These are phyloP conservation scores for Luehdorfia chinensis DNA, from an alignment of 1,140 invertebrate species.

Conservation along the genomic window DNA sequence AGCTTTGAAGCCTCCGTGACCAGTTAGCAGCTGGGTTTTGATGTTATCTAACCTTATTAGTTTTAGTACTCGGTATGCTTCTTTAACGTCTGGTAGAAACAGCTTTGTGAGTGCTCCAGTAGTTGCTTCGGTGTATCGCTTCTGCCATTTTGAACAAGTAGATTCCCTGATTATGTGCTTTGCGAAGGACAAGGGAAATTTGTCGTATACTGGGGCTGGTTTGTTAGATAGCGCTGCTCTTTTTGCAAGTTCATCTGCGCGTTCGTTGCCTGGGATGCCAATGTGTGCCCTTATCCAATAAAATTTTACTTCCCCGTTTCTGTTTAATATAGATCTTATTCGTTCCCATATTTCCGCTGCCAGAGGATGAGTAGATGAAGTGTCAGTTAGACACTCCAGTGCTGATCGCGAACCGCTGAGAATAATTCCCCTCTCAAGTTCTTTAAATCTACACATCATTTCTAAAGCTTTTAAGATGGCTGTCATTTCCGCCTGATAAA, in stretches of 20 bases:
- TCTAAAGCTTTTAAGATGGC: constrained; percentile 17
- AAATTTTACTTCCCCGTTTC: constrained; percentile 7
- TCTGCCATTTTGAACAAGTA: constrained; percentile 18
- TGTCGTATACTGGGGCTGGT: constrained; percentile 11
- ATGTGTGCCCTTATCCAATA: constrained; percentile 30
- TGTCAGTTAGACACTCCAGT: constrained; percentile 11
- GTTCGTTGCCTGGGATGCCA: no score
- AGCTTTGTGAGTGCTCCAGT: constrained; percentile 22
- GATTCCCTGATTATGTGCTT: constrained; percentile 20
- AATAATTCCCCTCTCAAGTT: background rate
- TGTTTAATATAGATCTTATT: background rate
- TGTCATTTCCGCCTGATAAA: constrained; percentile 31
- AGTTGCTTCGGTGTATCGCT: constrained; percentile 13
- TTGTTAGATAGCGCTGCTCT: background rate
- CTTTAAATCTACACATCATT: background rate
- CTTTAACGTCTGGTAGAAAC: constrained; percentile 21
- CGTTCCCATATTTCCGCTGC: background rate
- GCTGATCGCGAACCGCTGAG: background rate
- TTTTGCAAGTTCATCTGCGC: constrained; percentile 31
- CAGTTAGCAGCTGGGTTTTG: no score
- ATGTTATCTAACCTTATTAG: no score
- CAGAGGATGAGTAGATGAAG: constrained; percentile 11
- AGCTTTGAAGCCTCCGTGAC: no score
- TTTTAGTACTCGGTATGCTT: constrained; percentile 16
- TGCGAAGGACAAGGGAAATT: no score